Evolutionary conservation across 2,113 vertebrate genomes (phyloP).

Genomic region (Sardina pilchardus): DNA sequence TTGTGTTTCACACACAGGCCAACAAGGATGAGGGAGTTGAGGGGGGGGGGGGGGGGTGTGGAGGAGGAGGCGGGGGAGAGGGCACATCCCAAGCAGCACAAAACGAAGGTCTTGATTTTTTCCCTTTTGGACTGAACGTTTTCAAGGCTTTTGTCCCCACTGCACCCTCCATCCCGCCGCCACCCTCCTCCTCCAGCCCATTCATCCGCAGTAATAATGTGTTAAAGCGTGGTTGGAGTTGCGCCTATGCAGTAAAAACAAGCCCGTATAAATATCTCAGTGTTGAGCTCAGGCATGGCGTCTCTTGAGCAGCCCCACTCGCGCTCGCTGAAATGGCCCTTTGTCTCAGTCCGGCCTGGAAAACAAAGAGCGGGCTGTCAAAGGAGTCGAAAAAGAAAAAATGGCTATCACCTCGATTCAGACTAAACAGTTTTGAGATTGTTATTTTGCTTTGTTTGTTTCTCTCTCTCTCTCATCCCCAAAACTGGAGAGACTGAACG

Average conservation of each 20-base stretch:
- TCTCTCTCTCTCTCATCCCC: neutral
- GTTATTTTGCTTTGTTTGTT: neutral
- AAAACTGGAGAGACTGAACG: neutral
- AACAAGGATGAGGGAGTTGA: neutral
- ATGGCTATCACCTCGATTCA: neutral
- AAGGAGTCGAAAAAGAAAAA: neutral
- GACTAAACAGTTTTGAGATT: slow-evolving; percentile 6
- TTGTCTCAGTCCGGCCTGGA: slow-evolving; percentile 27
- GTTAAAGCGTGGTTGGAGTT: slow-evolving; percentile 5
- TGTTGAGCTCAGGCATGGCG: slow-evolving; percentile 18
- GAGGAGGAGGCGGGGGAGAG: neutral
- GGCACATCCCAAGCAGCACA: neutral
- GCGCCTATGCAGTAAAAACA: slow-evolving; percentile 10
- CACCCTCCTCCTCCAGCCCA: neutral
- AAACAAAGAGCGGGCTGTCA: too few species aligned
- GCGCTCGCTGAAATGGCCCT: slow-evolving; percentile 21
- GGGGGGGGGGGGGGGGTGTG: neutral
- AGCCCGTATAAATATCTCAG: slow-evolving; percentile 26
- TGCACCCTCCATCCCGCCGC: neutral
- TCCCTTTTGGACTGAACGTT: neutral
- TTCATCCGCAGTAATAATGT: neutral
- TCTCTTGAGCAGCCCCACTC: neutral
- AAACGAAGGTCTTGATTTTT: neutral
- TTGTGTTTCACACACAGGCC: slow-evolving; percentile 11
- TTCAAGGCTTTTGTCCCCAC: neutral